Evolutionary conservation across 2,113 vertebrate genomes (phyloP), one percentile per base, ranked within the genome.

Genomic region (Anseranas semipalmata): DNA sequence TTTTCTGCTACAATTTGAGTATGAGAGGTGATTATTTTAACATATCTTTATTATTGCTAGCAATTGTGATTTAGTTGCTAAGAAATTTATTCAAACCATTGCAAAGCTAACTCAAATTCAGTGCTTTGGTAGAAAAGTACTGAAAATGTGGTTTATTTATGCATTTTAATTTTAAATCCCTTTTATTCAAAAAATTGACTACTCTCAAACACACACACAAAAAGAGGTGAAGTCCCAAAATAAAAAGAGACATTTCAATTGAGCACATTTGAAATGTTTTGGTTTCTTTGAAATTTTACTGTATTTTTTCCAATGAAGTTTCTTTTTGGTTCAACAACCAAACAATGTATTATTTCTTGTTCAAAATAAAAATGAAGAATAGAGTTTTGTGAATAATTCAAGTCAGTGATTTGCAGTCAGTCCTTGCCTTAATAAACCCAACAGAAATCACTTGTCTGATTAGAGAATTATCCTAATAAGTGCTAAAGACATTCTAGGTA

Each of bases 171-270:
- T 83, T 30, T 22, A 77, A 83, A 65, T 1, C 1, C 7, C 62
- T 78, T 77, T 17, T 56, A 32, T 43, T 43, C 35, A 9, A 19
- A 70, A 48, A 27, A n/a, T 18, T 33, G 2, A 11, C 6, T 37
- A 2, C 33, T 52, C 4, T 81, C 3, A 43, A 55, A 17, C 24
- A 43, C 30, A 27, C 7, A 48, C 4, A 3, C 15, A 58, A 45
- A 56, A 35, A 10, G 6, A 0, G 15, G 53, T 59, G 6, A 63
- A 75, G 12, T 22, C 5, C 0, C 14, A n/a, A 46, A 58, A 50
- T 13, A 28, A 65, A 63, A 90, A 2, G 3, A 4, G 6, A 27
- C 7, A 68, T 1, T 67, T 76, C 32, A 50, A 25, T 50, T 27
- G 15, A 10, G n/a, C 15, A 17, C 10, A 22, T 16, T n/a, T 33